Evolutionary conservation across 2,888 invertebrate species (phyloP).

Genomic region (Chironomus tentans): DNA sequence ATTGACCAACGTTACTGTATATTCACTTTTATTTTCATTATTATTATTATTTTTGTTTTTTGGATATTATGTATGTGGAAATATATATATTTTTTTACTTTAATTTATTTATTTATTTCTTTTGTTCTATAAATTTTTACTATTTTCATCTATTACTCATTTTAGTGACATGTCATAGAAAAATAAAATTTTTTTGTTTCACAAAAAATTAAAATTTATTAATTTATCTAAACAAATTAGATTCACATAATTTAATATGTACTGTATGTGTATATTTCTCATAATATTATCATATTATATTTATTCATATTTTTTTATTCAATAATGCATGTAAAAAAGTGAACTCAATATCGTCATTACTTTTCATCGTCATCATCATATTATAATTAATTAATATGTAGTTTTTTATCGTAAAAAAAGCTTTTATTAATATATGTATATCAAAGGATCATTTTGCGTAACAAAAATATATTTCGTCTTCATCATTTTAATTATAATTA

Average conservation of each 20-base stretch:
- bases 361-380: not conserved
- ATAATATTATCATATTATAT: too few relatives aligned
- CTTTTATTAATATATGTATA: not conserved
- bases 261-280: not conserved
- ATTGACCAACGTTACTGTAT: too few relatives aligned
- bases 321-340: not conserved
- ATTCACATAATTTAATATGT: not conserved
- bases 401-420: constrained; percentile 2
- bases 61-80: too few relatives aligned
- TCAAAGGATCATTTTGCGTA: constrained; percentile 2
- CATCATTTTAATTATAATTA: not conserved
- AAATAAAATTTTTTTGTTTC: not conserved
- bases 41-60: too few relatives aligned
- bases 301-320: too few relatives aligned
- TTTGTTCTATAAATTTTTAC: not conserved
- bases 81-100: too few relatives aligned
- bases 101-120: not conserved
- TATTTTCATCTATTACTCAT: not conserved
- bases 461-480: constrained; percentile 1
- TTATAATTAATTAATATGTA: not conserved
- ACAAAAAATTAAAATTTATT: not conserved
- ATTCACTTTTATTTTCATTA: too few relatives aligned
- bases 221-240: not conserved
- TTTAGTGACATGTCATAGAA: not conserved
- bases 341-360: not conserved